Conservation (phyloP, 2,888 invertebrate genomes). For the Pinctada fucata region DNA sequence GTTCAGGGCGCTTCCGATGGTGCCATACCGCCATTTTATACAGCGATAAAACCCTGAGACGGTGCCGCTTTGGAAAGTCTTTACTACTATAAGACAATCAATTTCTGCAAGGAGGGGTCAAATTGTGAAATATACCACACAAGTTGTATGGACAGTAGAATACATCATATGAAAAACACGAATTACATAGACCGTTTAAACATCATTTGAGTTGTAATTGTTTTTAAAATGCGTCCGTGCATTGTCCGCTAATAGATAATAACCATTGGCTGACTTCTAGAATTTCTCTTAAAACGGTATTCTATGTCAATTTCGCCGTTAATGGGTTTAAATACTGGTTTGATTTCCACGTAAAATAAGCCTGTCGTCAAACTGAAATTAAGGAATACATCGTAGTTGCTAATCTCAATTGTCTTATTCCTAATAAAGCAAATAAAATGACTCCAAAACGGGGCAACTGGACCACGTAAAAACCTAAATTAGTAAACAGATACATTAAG, state of each 20-base stretch:
- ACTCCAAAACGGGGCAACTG: neutral
- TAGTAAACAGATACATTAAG: neutral
- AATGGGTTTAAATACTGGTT: constrained; percentile 1
- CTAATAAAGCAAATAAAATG: neutral
- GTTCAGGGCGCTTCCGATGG: neutral
- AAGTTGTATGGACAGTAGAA: neutral
- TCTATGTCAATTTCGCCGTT: neutral
- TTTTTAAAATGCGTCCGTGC: constrained; percentile 18
- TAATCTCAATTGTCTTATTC: neutral
- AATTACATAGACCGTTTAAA: constrained; percentile 20
- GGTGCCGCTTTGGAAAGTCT: neutral
- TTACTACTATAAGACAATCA: neutral
- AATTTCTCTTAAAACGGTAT: neutral
- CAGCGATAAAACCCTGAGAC: neutral
- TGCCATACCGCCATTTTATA: neutral
- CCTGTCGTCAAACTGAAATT: no score
- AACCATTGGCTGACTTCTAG: neutral
- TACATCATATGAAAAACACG: constrained; percentile 9
- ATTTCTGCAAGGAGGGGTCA: neutral
- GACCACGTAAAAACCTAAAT: neutral
- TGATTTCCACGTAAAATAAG: neutral
- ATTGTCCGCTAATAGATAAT: constrained; percentile 11
- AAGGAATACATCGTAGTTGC: no score
- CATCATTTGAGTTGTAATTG: constrained; percentile 25
- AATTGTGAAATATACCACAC: neutral